Evolutionary conservation across 2,113 vertebrate genomes (phyloP).

Genomic region (Ameiurus melas): DNA sequence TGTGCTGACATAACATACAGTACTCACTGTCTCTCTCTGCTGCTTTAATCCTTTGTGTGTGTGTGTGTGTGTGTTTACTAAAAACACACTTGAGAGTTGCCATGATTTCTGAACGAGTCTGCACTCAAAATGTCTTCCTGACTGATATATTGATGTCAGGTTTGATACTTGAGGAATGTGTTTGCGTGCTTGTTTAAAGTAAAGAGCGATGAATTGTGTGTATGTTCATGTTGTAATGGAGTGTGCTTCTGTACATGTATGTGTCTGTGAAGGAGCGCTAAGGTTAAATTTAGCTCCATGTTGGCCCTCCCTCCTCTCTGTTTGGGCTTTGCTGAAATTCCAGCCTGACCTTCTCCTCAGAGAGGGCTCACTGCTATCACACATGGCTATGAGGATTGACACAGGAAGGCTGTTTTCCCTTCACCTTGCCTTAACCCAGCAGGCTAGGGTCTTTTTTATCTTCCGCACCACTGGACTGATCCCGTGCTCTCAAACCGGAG

Average conservation of each 20-base stretch:
- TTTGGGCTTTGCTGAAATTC: constrained; percentile 87
- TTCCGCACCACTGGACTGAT: background rate
- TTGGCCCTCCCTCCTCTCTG: constrained; percentile 62
- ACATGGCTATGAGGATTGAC: constrained; percentile 61
- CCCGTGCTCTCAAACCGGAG: constrained; percentile 3
- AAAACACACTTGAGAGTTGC: background rate
- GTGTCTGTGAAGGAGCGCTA: constrained; percentile 7
- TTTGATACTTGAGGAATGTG: constrained; percentile 25
- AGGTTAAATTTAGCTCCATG: constrained; percentile 39
- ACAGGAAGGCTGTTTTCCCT: constrained; percentile 36
- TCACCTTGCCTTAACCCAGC: background rate
- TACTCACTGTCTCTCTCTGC: background rate
- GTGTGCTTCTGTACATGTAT: constrained; percentile 34
- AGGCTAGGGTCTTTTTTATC: background rate
- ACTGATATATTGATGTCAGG: background rate
- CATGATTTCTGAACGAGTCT: background rate
- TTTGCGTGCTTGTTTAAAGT: background rate
- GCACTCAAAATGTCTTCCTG: background rate
- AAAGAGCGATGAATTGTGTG: constrained; percentile 4
- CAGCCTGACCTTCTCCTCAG: constrained; percentile 74
- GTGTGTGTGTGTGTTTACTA: background rate
- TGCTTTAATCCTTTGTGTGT: background rate
- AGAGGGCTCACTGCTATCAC: constrained; percentile 71
- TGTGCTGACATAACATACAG: background rate
- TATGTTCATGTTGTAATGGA: constrained; percentile 2